A percentile compares a stretch with the other conserved stretches of the same genome.
Evolutionary conservation across 2,888 invertebrate genomes (phyloP).

Genomic region (Crepidodera aurea): DNA sequence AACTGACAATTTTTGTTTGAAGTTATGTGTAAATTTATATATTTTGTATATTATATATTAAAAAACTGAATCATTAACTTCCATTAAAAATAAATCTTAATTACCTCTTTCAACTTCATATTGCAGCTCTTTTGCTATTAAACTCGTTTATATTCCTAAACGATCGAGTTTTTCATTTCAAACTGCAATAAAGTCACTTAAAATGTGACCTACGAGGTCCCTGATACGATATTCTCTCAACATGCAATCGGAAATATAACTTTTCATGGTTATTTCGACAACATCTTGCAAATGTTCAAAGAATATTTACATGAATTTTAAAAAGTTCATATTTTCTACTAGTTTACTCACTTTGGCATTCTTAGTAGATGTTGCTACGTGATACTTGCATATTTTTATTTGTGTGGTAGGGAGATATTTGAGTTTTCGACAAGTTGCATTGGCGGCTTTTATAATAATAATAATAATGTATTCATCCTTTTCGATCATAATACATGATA

Average conservation of each 20-base stretch:
- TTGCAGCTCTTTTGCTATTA: too few relatives aligned
- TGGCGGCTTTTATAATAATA: too few relatives aligned
- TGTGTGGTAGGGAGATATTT: too few relatives aligned
- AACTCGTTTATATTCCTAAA: neutral
- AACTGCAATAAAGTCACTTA: neutral
- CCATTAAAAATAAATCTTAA: too few relatives aligned
- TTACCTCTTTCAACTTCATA: too few relatives aligned
- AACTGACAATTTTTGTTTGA: too few relatives aligned
- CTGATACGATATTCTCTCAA: constrained; percentile 3
- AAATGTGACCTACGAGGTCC: neutral
- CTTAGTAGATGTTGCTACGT: neutral
- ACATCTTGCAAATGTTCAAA: constrained; percentile 7
- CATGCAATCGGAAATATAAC: constrained; percentile 9
- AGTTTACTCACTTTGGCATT: neutral
- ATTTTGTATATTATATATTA: too few relatives aligned
- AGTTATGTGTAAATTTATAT: too few relatives aligned
- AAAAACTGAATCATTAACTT: too few relatives aligned
- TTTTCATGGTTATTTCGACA: constrained; percentile 3
- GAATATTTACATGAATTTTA: constrained; percentile 8
- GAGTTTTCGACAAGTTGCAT: too few relatives aligned
- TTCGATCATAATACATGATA: too few relatives aligned
- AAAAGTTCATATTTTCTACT: neutral
- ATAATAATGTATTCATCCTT: too few relatives aligned
- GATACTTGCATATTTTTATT: neutral
- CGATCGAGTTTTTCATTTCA: neutral